Percentiles rank a stretch among this genome's conserved stretches.
Conservation (phyloP, 2,113 vertebrate genomes). For the Peromyscus polionotus region DNA sequence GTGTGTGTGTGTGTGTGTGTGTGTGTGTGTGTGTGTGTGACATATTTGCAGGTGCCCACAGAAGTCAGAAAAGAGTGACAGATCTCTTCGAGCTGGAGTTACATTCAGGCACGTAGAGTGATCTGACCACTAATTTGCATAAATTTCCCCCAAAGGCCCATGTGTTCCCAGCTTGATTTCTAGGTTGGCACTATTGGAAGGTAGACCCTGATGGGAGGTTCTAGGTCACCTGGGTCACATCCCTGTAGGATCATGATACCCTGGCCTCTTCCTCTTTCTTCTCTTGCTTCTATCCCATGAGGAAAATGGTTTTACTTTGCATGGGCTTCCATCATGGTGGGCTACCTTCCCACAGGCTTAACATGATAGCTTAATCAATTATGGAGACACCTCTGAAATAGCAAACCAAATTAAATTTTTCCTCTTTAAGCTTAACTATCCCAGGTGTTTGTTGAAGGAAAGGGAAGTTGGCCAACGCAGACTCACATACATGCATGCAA, state of each 20-base stretch:
- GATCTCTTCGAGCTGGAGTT: not conserved
- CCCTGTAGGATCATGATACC: not conserved
- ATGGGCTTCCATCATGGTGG: not conserved
- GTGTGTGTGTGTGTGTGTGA: not conserved
- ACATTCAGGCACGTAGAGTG: not conserved
- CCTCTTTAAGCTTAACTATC: not conserved
- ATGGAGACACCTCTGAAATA: not conserved
- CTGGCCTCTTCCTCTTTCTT: not conserved
- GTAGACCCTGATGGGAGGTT: not conserved
- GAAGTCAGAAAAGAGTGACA: not conserved
- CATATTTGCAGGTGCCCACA: not conserved
- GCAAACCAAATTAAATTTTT: not conserved
- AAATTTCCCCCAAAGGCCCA: not conserved
- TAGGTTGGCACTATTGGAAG: not conserved
- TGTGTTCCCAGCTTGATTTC: not conserved
- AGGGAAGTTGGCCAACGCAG: not conserved
- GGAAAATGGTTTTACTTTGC: not conserved
- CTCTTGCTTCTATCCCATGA: not conserved
- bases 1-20: not conserved
- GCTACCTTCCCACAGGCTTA: not conserved
- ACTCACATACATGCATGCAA: not conserved
- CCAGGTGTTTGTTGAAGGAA: not conserved
- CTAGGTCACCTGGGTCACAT: rapidly evolving
- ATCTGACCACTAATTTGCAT: not conserved
- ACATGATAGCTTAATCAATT: not conserved